A percentile compares a stretch with the other conserved stretches of the same genome.
phyloP scores from a whole-genome alignment of 2,113 vertebrate genomes.

The Todiramphus saurophagus region DNA sequence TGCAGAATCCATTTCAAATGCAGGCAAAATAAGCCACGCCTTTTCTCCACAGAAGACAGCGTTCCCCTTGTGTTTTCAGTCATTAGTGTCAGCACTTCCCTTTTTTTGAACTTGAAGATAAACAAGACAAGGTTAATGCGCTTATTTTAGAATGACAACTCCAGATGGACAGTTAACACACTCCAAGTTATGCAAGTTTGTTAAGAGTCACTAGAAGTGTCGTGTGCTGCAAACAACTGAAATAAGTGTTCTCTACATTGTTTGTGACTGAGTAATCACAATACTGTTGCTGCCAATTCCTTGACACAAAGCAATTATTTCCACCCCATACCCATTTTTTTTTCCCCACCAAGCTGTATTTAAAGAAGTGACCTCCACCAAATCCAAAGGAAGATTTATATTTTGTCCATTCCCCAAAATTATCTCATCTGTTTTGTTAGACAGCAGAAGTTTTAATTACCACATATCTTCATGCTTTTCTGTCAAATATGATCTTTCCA shows the following conservation, averaged over 20 bases:
- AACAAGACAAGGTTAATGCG: background rate
- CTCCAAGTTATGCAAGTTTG: background rate
- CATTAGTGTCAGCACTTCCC: background rate
- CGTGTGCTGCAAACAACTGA: background rate
- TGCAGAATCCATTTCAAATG: background rate
- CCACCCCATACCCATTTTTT: background rate
- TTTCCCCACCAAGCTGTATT: background rate
- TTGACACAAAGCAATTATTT: background rate
- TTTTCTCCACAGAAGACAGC: background rate
- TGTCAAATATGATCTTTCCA: background rate
- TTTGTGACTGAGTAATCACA: background rate
- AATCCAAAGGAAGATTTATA: background rate
- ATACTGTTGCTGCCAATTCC: background rate
- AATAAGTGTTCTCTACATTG: accelerated
- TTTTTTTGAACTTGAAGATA: background rate
- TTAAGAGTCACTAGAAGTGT: background rate
- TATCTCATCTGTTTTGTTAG: background rate
- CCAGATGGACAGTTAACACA: background rate
- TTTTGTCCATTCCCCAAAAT: background rate
- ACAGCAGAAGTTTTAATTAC: background rate
- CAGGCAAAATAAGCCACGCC: background rate
- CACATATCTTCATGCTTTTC: background rate
- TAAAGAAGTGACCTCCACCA: background rate
- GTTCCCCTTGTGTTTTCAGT: background rate
- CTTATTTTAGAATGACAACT: background rate